Evolutionary conservation across 2,888 invertebrate genomes (phyloP).

Genomic region (Galeruca laticollis): DNA sequence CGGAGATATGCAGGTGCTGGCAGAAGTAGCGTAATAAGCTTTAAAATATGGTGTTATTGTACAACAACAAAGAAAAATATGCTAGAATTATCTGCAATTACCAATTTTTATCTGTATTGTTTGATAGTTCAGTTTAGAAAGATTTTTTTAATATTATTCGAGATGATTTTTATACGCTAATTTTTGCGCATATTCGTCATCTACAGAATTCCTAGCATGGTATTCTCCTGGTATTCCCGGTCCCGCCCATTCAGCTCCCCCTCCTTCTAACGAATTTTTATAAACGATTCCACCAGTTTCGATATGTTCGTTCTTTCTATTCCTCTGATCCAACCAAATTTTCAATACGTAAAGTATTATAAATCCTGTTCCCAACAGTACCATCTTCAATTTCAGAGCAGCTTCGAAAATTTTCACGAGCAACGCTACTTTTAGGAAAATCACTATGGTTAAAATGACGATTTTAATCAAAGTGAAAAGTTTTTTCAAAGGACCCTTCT

Average conservation of each 20-base stretch:
- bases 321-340: conserved; percentile 78
- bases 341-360: conserved; percentile 78
- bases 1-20: no score
- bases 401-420: conserved; percentile 79
- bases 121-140: not conserved
- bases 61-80: no score
- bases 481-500: conserved; percentile 51
- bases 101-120: no score
- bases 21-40: no score
- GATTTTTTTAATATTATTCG: conserved; percentile 8
- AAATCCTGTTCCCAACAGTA: conserved; percentile 77
- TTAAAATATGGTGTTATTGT: no score
- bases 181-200: conserved; percentile 33
- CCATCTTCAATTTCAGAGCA: conserved; percentile 82
- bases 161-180: conserved; percentile 34
- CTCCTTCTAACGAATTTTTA: conserved; percentile 48
- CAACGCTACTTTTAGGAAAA: conserved; percentile 60
- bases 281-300: conserved; percentile 58
- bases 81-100: no score
- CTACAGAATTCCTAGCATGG: conserved; percentile 39
- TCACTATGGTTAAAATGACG: conserved; percentile 46
- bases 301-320: conserved; percentile 69
- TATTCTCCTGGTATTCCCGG: conserved; percentile 40
- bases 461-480: conserved; percentile 47
- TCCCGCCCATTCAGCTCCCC: conserved; percentile 39